These are phyloP conservation scores for Tetranychus piercei DNA, from an alignment of 2,888 invertebrate species.

Conservation along the genomic window DNA sequence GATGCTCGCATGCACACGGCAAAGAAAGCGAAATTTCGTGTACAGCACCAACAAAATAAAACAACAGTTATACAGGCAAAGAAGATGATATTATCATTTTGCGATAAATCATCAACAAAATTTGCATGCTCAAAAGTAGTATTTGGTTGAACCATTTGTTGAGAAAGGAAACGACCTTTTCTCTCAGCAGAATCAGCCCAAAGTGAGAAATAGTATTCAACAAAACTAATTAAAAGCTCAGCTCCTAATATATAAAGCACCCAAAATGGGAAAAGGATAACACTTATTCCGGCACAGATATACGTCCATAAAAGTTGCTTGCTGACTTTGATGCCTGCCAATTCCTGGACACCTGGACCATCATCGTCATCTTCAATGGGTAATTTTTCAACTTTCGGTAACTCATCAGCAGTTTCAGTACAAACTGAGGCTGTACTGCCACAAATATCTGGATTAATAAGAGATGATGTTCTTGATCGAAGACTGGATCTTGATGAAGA, in stretches of 20 bases:
- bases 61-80: slow-evolving; percentile 21
- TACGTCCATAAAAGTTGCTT: slow-evolving; percentile 12
- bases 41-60: slow-evolving; percentile 23
- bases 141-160: neutral
- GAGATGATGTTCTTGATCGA: neutral
- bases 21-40: slow-evolving; percentile 26
- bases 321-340: neutral
- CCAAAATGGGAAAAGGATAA: slow-evolving; percentile 11
- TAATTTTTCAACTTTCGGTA: neutral
- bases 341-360: neutral
- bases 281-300: slow-evolving; percentile 15
- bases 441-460: neutral
- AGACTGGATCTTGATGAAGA: neutral
- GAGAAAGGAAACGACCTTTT: neutral
- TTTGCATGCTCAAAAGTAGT: neutral
- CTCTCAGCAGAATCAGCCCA: slow-evolving; percentile 22
- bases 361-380: slow-evolving; percentile 11
- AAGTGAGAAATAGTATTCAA: slow-evolving; percentile 21
- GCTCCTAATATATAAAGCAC: slow-evolving; percentile 14
- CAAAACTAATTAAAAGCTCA: slow-evolving; percentile 21
- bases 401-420: neutral
- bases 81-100: slow-evolving; percentile 14
- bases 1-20: slow-evolving; percentile 27
- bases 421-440: neutral
- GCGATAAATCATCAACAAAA: slow-evolving; percentile 7